Evolutionary conservation across 2,888 invertebrate species (phyloP), one percentile per base, ranked within the genome.

Genomic region (Pristionchus mayeri): DNA sequence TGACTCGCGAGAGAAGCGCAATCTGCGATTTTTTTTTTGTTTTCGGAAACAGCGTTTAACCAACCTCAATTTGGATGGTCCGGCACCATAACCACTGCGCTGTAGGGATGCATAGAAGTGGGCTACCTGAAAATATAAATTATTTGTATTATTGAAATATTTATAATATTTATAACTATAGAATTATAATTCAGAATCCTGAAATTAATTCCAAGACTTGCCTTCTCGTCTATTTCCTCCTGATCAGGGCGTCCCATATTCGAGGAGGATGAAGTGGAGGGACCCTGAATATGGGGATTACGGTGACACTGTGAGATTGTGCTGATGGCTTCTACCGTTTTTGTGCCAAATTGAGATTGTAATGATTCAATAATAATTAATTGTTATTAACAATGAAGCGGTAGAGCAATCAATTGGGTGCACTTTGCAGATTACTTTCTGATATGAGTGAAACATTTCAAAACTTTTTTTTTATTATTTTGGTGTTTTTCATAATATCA

Each of bases 1-100:
- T 93, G 97, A 96, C 91, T 97, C 97, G 90, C 98, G 95, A 84
- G 98, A 95, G 89, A 98, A 96, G 93, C 97, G 96, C 89, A 98
- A 94, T 93, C 97, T 98, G 94, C 27, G 93, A 37, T 21, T 37
- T 13, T n/a, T n/a, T 13, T 57, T 13, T 6, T 57, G 4, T 57
- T 57, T 57, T n/a, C 21, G 21, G 7, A 57, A 13, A 18, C 21
- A 6, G 7, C 21, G 7, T n/a, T n/a, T 18, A 24, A n/a, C 37
- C 95, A 93, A 98, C 97, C 97, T 98, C 90, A 98, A 95, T 94
- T 98, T 98, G 87, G 97, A 96, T 18, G 98, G 98, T 9, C 98
- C 98, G 93, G 98, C 98, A 0, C 98, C 98, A 91, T 97, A 98
- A 81, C 98, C 98, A 93, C 98, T 98, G 93, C 96, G 96, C 93